These are phyloP conservation scores for Epirrhoe alternata DNA, from an alignment of 2,888 invertebrate genomes.

Conservation along the genomic window DNA sequence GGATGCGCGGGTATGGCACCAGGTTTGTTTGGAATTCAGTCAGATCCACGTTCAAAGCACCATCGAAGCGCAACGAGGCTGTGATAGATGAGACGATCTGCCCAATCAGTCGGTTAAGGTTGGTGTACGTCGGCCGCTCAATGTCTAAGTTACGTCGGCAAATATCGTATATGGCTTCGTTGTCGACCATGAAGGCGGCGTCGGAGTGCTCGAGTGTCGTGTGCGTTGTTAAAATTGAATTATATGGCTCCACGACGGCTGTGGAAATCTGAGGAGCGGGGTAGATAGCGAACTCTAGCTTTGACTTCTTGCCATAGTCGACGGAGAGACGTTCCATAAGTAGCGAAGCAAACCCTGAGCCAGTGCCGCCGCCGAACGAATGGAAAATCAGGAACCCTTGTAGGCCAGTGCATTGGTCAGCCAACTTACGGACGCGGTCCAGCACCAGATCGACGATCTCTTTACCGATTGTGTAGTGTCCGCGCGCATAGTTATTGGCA, in stretches of 20 bases:
- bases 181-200: constrained; percentile 98
- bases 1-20: constrained; percentile 97
- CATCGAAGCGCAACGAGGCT: constrained; percentile 95
- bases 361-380: constrained; percentile 96
- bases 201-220: constrained; percentile 97
- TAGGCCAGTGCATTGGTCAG: constrained; percentile 95
- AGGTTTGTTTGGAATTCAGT: constrained; percentile 97
- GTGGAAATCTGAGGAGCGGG: constrained; percentile 96
- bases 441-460: constrained; percentile 96
- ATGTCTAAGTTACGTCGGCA: constrained; percentile 97
- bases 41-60: constrained; percentile 95
- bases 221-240: constrained; percentile 97
- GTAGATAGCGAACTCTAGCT: constrained; percentile 97
- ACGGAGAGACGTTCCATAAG: constrained; percentile 98
- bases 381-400: constrained; percentile 98
- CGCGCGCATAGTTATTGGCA: constrained; percentile 98
- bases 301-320: constrained; percentile 97
- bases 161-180: constrained; percentile 95
- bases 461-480: constrained; percentile 98
- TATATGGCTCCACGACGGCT: constrained; percentile 97
- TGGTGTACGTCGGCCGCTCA: constrained; percentile 97
- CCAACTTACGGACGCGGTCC: constrained; percentile 93
- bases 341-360: constrained; percentile 96
- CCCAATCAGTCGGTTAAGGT: constrained; percentile 96
- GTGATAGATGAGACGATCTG: constrained; percentile 97